Conservation (phyloP, 2,888 invertebrate species). For the Baccha elongata region DNA sequence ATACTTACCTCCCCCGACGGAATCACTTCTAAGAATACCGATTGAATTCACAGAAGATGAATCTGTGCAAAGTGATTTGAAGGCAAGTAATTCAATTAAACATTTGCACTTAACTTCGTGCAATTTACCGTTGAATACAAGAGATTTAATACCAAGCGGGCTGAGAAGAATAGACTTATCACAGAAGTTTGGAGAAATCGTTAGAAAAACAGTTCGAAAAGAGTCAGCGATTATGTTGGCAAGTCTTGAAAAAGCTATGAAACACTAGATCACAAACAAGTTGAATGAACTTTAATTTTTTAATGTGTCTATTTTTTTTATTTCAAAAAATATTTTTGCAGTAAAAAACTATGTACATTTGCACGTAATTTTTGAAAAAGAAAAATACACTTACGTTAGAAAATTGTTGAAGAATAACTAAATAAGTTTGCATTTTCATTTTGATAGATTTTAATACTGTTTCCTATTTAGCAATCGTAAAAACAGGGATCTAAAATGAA, state of each 20-base stretch:
- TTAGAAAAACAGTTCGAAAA: constrained; percentile 28
- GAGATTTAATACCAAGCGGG: neutral
- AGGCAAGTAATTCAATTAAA: neutral
- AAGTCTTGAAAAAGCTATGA: constrained; percentile 22
- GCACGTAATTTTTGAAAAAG: constrained; percentile 45
- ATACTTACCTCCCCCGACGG: constrained; percentile 35
- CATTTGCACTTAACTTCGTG: neutral
- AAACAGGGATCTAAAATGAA: too few species aligned
- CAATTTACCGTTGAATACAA: neutral
- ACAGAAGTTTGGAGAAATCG: constrained; percentile 33
- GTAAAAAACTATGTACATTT: neutral
- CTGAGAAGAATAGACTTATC: neutral
- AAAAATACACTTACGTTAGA: constrained; percentile 33
- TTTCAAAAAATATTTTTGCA: constrained; percentile 39
- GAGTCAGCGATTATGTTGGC: constrained; percentile 33
- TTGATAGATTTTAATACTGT: too few species aligned
- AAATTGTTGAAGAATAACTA: too few species aligned
- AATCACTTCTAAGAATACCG: constrained; percentile 32
- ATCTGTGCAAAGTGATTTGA: neutral
- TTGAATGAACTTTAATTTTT: neutral
- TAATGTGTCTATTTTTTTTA: constrained; percentile 29
- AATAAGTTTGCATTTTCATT: too few species aligned
- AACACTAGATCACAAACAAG: constrained; percentile 28
- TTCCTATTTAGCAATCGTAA: too few species aligned
- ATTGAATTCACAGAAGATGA: neutral